A percentile compares a stretch with the other conserved stretches of the same genome.
These are phyloP conservation scores for Neomicropteryx cornuta DNA, from an alignment of 1,140 invertebrate species.

Conservation along the genomic window DNA sequence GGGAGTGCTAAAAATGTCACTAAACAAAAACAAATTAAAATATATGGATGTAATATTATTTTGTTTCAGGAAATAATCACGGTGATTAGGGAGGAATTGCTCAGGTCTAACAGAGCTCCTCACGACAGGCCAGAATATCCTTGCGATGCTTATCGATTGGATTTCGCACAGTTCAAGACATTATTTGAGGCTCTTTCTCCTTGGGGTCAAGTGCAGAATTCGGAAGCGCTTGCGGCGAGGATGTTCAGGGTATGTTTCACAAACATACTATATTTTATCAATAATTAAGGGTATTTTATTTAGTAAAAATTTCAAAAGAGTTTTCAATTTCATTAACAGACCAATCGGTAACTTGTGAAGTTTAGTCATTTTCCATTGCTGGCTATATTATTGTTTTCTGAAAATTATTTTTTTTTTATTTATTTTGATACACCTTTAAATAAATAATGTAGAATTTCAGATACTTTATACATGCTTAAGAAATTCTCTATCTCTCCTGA, in stretches of 20 bases:
- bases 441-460: too few relatives aligned
- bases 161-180: constrained; percentile 83
- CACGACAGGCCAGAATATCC: constrained; percentile 54
- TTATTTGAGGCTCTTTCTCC: constrained; percentile 77
- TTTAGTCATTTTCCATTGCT: too few relatives aligned
- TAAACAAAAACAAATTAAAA: too few relatives aligned
- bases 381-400: too few relatives aligned
- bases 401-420: too few relatives aligned
- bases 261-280: constrained; percentile 1
- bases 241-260: constrained; percentile 65
- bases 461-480: too few relatives aligned
- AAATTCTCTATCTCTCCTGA: too few relatives aligned
- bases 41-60: too few relatives aligned
- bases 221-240: constrained; percentile 67
- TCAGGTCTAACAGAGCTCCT: constrained; percentile 49
- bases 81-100: constrained; percentile 61
- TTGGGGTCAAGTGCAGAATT: constrained; percentile 72
- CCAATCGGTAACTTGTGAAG: too few relatives aligned
- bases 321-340: too few relatives aligned
- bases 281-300: constrained; percentile 1
- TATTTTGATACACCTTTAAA: too few relatives aligned
- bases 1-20: too few relatives aligned
- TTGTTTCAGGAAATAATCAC: constrained; percentile 54
- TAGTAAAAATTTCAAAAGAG: neutral
- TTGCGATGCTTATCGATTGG: constrained; percentile 80